phyloP scores from a whole-genome alignment of 2,113 vertebrate species.

The Muscicapa adusta region DNA sequence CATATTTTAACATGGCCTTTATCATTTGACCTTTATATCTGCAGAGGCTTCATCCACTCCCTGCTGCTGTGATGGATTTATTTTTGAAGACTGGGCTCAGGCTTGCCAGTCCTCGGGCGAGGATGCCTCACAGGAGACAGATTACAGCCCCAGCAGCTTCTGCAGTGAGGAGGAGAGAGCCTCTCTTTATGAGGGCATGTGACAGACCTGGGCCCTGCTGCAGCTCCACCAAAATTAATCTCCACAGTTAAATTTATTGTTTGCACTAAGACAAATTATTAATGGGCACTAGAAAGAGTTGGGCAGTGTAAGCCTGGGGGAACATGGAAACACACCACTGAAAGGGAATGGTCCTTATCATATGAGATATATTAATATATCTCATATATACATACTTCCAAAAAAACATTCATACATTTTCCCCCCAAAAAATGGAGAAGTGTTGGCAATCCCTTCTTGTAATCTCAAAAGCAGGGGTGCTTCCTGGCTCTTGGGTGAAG shows the following conservation, averaged over 20 bases:
- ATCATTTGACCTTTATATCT: slow-evolving; percentile 51
- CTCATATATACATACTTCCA: neutral
- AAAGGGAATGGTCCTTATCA: neutral
- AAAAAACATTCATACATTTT: neutral
- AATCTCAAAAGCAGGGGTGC: neutral
- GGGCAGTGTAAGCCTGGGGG: neutral
- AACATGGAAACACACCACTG: neutral
- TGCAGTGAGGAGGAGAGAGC: neutral
- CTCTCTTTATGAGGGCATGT: neutral
- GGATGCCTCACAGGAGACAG: neutral
- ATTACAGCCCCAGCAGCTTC: neutral
- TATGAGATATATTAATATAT: neutral
- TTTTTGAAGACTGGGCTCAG: neutral
- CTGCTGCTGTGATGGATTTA: slow-evolving; percentile 34
- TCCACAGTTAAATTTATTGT: neutral
- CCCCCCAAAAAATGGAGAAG: neutral
- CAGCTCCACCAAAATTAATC: neutral
- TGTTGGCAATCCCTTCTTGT: neutral
- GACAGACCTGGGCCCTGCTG: neutral
- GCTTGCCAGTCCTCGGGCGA: neutral
- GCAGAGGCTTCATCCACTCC: neutral
- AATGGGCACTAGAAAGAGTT: neutral
- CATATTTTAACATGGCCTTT: slow-evolving; percentile 61
- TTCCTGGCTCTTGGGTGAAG: rapidly evolving
- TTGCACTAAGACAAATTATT: neutral